phyloP scores from a whole-genome alignment of 2,113 vertebrate genomes.

The Etia nguti region DNA sequence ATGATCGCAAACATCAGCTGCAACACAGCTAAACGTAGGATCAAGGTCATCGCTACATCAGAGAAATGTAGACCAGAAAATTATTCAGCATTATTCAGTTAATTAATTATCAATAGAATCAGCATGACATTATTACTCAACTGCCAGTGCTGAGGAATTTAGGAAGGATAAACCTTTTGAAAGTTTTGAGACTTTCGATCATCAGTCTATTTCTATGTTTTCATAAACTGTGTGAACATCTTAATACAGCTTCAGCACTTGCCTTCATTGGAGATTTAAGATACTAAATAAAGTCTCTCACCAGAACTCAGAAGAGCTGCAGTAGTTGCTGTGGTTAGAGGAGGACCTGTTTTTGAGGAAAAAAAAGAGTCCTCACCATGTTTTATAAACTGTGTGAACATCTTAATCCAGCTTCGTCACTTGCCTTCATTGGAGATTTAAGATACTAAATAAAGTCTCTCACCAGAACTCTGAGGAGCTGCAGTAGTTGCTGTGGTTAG shows the following conservation, averaged over 20 bases:
- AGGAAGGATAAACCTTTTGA: not conserved
- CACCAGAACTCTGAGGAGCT: not conserved
- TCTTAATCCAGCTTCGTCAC: too few relatives aligned
- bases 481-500: fast-evolving
- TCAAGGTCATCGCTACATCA: not conserved
- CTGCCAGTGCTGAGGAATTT: not conserved
- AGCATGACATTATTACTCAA: not conserved
- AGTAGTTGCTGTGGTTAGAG: too few relatives aligned
- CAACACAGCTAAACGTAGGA: not conserved
- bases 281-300: too few relatives aligned
- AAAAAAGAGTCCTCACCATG: too few relatives aligned
- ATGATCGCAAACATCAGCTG: not conserved
- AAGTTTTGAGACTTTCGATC: not conserved
- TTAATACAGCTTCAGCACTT: not conserved
- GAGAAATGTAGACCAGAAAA: not conserved
- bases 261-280: not conserved
- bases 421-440: too few relatives aligned
- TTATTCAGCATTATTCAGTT: not conserved
- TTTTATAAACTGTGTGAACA: too few relatives aligned
- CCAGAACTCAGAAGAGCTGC: too few relatives aligned
- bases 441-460: not conserved
- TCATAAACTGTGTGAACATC: fast-evolving
- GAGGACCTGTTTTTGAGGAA: too few relatives aligned
- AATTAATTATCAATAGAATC: too few relatives aligned
- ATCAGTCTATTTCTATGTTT: not conserved